A percentile compares a stretch with the other conserved stretches of the same genome.
Evolutionary conservation across 23 tunicate genomes (phyloP).

Genomic region (Phallusia fumigata): DNA sequence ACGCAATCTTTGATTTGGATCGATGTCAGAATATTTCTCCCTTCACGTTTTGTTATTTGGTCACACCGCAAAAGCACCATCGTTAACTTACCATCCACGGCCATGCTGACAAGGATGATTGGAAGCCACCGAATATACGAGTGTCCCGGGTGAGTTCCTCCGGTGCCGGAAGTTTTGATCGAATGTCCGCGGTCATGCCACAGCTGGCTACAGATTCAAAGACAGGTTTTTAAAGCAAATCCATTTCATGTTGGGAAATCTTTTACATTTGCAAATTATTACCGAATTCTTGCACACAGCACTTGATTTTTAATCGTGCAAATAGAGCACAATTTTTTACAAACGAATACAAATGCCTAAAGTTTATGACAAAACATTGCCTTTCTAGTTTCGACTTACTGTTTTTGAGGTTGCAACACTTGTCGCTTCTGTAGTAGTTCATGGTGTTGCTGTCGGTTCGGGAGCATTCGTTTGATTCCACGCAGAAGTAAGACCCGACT

Average conservation of each 20-base stretch:
- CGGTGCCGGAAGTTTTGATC: background rate
- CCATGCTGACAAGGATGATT: conserved; percentile 13
- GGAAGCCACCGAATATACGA: conserved; percentile 11
- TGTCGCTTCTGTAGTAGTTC: background rate
- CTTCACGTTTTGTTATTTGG: background rate
- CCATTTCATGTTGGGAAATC: too few species aligned
- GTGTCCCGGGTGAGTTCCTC: background rate
- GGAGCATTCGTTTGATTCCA: background rate
- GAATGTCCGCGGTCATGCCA: conserved; percentile 13
- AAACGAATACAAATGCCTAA: too few species aligned
- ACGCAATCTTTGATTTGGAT: too few species aligned
- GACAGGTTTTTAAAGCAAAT: background rate
- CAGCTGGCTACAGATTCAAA: background rate
- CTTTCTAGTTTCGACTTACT: background rate
- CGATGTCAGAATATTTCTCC: too few species aligned
- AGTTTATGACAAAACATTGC: too few species aligned
- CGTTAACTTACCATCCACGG: conserved; percentile 41
- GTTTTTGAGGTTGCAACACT: background rate
- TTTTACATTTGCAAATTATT: too few species aligned
- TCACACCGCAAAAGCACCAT: background rate
- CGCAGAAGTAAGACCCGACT: background rate
- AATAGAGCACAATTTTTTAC: too few species aligned
- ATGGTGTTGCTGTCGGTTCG: background rate
- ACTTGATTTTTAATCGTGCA: too few species aligned
- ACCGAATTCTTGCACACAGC: too few species aligned